Evolutionary conservation across 53 echinoderm and acorn worm genomes (phyloP).

Genomic region (Patiria pectinifera): DNA sequence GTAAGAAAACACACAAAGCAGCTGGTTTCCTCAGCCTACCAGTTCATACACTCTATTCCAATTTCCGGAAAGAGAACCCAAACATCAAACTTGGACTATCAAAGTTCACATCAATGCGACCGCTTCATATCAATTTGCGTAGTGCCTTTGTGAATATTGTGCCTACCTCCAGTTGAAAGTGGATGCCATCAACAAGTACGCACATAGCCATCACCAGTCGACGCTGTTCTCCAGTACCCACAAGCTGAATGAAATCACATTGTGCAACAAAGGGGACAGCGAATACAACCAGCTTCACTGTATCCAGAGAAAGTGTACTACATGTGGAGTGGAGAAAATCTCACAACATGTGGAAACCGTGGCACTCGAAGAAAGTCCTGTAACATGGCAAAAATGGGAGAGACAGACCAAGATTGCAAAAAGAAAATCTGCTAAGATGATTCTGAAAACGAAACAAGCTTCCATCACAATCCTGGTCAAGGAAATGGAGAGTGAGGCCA

Average conservation of each 20-base stretch:
- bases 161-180: slow-evolving; percentile 62
- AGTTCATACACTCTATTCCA: not conserved
- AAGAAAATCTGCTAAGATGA: slow-evolving; percentile 32
- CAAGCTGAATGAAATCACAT: slow-evolving; percentile 20
- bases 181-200: slow-evolving; percentile 38
- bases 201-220: slow-evolving; percentile 9
- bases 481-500: slow-evolving; percentile 45
- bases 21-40: slow-evolving; percentile 55
- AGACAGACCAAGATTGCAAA: not conserved
- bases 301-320: slow-evolving; percentile 57
- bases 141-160: slow-evolving; percentile 67
- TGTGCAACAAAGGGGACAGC: slow-evolving; percentile 43
- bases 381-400: slow-evolving; percentile 16
- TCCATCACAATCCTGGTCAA: slow-evolving; percentile 1
- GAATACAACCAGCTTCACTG: slow-evolving; percentile 46
- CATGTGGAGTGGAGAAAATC: slow-evolving; percentile 58
- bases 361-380: not conserved
- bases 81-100: slow-evolving; percentile 31
- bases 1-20: slow-evolving; percentile 62
- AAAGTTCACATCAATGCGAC: slow-evolving; percentile 46
- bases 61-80: slow-evolving; percentile 60
- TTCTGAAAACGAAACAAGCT: slow-evolving; percentile 25
- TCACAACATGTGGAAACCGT: not conserved
- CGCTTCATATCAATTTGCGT: slow-evolving; percentile 44
- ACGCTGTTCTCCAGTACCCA: slow-evolving; percentile 24